Percentiles rank a stretch among this genome's conserved stretches.
Conservation (phyloP, 1,140 invertebrate species). For the Muscidifurax raptorellus region DNA sequence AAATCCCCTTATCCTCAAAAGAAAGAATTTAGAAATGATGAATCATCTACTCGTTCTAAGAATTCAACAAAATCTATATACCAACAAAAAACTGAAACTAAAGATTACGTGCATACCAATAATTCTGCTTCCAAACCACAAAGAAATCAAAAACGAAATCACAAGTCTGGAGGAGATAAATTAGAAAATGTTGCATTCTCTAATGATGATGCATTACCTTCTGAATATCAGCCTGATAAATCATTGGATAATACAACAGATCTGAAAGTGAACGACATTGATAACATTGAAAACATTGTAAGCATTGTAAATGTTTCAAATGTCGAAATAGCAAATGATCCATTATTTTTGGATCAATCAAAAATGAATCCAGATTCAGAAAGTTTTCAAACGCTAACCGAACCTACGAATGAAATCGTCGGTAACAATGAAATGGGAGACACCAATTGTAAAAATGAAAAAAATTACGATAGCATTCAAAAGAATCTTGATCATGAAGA, state of each 20-base stretch:
- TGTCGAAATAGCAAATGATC: too few species aligned
- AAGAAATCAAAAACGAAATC: constrained; percentile 49
- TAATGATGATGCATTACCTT: constrained; percentile 51
- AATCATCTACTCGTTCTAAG: constrained; percentile 52
- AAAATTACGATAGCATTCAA: neutral
- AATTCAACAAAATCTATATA: constrained; percentile 51
- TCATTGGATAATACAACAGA: constrained; percentile 1
- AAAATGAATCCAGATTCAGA: neutral
- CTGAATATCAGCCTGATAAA: constrained; percentile 48
- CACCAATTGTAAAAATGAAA: neutral
- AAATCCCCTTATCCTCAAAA: constrained; percentile 58
- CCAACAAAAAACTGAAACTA: constrained; percentile 29
- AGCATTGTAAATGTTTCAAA: constrained; percentile 33
- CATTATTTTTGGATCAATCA: neutral
- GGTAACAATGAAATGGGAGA: neutral
- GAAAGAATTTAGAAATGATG: constrained; percentile 58
- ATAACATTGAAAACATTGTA: neutral
- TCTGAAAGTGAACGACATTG: neutral
- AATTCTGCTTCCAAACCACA: constrained; percentile 49
- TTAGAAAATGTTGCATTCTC: neutral
- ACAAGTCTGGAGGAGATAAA: constrained; percentile 33
- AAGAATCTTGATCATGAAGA: neutral
- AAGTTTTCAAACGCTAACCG: neutral
- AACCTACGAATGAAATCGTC: neutral
- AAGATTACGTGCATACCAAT: constrained; percentile 43